Conservation (phyloP, 2,113 vertebrate genomes). For the Ceyx cyanopectus region DNA sequence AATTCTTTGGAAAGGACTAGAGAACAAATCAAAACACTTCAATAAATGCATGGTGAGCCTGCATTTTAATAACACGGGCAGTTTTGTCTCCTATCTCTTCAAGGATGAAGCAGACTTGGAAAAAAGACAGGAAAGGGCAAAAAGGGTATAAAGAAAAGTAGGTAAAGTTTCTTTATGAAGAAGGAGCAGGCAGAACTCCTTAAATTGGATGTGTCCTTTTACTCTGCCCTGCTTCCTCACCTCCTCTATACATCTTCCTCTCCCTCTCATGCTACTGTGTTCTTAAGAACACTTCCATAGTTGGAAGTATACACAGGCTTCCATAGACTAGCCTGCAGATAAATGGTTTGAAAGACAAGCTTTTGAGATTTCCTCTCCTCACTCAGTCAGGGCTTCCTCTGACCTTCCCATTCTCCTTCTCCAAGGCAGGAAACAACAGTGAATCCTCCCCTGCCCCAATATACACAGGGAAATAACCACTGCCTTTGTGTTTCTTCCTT, state of each 20-base stretch:
- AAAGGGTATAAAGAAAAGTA: not conserved
- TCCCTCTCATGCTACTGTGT: not conserved
- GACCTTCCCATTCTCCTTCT: not conserved
- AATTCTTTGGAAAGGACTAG: not conserved
- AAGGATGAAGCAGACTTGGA: not conserved
- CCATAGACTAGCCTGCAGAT: not conserved
- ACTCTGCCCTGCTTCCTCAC: not conserved
- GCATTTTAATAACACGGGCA: not conserved
- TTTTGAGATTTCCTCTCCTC: not conserved
- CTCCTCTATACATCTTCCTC: not conserved
- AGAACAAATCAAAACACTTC: not conserved
- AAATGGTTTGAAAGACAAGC: not conserved
- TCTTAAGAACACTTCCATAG: not conserved
- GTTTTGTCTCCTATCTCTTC: not conserved
- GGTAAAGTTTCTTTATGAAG: not conserved
- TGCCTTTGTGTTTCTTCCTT: not conserved
- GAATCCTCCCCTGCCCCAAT: not conserved
- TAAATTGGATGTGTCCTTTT: not conserved
- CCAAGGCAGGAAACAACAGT: not conserved
- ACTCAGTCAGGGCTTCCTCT: not conserved
- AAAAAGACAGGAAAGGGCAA: not conserved
- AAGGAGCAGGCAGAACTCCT: not conserved
- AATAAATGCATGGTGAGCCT: not conserved
- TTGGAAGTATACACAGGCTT: not conserved
- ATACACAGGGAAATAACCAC: not conserved